phyloP scores from a whole-genome alignment of 92 coral and sea anemone species.

The Micromussa lordhowensis region DNA sequence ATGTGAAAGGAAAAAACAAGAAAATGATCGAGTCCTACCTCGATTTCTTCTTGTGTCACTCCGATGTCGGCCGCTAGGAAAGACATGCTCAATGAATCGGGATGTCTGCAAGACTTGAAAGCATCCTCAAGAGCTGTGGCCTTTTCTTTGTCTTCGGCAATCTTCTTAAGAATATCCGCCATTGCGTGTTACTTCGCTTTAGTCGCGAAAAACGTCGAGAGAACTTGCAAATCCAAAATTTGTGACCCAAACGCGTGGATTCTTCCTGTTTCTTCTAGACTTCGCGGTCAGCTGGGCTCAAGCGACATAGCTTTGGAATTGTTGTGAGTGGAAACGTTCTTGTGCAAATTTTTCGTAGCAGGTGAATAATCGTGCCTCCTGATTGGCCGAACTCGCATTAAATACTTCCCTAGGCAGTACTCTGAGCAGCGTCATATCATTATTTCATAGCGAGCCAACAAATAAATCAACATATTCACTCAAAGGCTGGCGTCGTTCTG shows the following conservation, averaged over 20 bases:
- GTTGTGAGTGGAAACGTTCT: not conserved
- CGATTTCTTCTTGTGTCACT: conserved; percentile 66
- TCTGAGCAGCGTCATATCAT: conserved; percentile 30
- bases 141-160: conserved; percentile 65
- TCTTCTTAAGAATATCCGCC: conserved; percentile 53
- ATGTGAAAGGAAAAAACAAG: too few relatives aligned
- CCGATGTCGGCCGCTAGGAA: conserved; percentile 85
- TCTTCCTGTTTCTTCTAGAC: not conserved
- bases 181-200: not conserved
- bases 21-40: conserved; percentile 40
- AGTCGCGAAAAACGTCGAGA: not conserved
- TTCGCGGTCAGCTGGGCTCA: not conserved
- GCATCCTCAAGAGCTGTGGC: conserved; percentile 66
- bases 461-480: conserved; percentile 17
- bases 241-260: conserved; percentile 12
- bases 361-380: conserved; percentile 1
- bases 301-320: conserved; percentile 1
- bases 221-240: not conserved
- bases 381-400: conserved; percentile 17
- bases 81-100: conserved; percentile 62
- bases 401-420: not conserved
- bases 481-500: not conserved
- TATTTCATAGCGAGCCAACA: conserved; percentile 14
- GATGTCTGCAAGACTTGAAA: conserved; percentile 73
- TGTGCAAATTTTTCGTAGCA: conserved; percentile 27